These are phyloP conservation scores for Chrysomallon squamiferum DNA, from an alignment of 1,140 invertebrate species.

Conservation along the genomic window DNA sequence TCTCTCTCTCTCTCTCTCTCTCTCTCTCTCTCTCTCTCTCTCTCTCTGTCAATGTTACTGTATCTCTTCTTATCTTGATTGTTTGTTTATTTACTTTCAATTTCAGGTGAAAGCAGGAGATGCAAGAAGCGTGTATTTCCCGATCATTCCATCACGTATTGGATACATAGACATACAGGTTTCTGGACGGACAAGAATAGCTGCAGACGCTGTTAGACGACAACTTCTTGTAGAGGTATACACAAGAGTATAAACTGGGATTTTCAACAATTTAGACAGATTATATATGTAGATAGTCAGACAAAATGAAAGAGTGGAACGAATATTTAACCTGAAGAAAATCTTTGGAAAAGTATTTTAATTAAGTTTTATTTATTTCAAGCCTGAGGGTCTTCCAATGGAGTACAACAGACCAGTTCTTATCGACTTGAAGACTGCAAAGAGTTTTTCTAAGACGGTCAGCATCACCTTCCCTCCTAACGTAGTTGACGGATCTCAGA, in stretches of 20 bases:
- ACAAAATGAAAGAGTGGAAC: too few relatives aligned
- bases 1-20: background rate
- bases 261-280: too few relatives aligned
- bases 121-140: conserved; percentile 44
- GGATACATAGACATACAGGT: conserved; percentile 39
- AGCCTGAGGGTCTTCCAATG: conserved; percentile 81
- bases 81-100: too few relatives aligned
- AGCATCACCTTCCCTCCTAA: conserved; percentile 42
- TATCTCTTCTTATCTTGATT: too few relatives aligned
- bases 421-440: conserved; percentile 73
- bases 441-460: conserved; percentile 62
- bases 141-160: conserved; percentile 37
- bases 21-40: background rate
- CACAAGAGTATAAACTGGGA: too few relatives aligned
- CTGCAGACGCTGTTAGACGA: conserved; percentile 46
- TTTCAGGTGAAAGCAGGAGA: too few relatives aligned
- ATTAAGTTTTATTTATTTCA: conserved; percentile 34
- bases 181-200: conserved; percentile 33
- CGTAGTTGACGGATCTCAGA: conserved; percentile 47
- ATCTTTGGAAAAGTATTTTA: too few relatives aligned
- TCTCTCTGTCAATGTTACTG: too few relatives aligned
- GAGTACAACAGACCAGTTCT: conserved; percentile 79
- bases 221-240: conserved; percentile 44
- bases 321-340: too few relatives aligned
- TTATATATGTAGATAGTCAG: too few relatives aligned